Evolutionary conservation across 2,797 vertebrate genomes (phyloP).

Genomic region (Anas georgica): DNA sequence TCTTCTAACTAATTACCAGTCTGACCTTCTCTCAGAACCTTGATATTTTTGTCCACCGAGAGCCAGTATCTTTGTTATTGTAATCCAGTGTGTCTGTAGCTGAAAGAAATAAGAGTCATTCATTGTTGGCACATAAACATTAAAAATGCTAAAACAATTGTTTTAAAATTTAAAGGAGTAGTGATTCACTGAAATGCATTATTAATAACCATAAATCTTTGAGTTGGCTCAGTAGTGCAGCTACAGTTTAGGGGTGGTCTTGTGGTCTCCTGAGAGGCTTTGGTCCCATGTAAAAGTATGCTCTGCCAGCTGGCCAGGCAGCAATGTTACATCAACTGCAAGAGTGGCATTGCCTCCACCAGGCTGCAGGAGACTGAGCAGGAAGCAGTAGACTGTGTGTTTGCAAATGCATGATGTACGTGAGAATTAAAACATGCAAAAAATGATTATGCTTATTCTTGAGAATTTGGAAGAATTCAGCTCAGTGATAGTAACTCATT

Average conservation of each 20-base stretch:
- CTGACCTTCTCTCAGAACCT: background rate
- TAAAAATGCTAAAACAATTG: slow-evolving; percentile 54
- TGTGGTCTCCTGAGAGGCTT: background rate
- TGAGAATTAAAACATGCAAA: background rate
- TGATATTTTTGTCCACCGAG: background rate
- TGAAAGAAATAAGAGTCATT: slow-evolving; percentile 45
- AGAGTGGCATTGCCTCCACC: background rate
- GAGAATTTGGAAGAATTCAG: background rate
- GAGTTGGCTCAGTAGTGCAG: slow-evolving; percentile 10
- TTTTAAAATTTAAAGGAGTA: slow-evolving; percentile 59
- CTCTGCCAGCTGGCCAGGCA: slow-evolving; percentile 38
- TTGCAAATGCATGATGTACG: background rate
- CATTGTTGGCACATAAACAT: background rate
- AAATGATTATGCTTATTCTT: background rate
- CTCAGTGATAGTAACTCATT: background rate
- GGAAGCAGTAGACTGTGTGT: accelerated
- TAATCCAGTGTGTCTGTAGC: background rate
- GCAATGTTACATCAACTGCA: background rate
- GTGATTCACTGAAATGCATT: slow-evolving; percentile 54
- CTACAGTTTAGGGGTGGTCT: slow-evolving; percentile 28
- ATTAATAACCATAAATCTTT: slow-evolving; percentile 69
- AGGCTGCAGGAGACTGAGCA: background rate
- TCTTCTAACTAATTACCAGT: background rate
- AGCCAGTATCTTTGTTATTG: background rate
- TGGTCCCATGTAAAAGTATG: background rate